Evolutionary conservation across 2,797 vertebrate genomes (phyloP).

Genomic region (Epinephelus malabaricus): DNA sequence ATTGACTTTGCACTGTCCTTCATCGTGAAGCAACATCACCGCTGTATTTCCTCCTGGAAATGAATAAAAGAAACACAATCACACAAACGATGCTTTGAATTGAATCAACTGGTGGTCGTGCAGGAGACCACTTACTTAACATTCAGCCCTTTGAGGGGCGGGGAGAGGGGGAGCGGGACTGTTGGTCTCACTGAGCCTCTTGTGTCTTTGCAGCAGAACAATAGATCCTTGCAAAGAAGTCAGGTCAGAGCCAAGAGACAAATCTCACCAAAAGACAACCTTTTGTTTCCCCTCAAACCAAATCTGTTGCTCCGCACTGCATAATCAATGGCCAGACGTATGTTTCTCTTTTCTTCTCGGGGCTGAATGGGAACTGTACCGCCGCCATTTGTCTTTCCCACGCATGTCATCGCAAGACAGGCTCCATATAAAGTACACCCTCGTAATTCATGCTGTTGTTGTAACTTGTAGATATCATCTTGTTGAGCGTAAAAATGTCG

Average conservation of each 20-base stretch:
- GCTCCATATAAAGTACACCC: slow-evolving; percentile 15
- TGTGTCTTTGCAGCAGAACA: slow-evolving; percentile 69
- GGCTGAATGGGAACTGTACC: slow-evolving; percentile 65
- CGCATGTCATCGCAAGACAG: slow-evolving; percentile 58
- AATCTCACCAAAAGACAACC: slow-evolving; percentile 70
- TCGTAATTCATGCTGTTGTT: slow-evolving; percentile 40
- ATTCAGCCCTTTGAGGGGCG: slow-evolving; percentile 48
- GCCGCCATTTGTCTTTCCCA: slow-evolving; percentile 72
- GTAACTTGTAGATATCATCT: slow-evolving; percentile 42
- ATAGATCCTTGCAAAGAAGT: slow-evolving; percentile 69
- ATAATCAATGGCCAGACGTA: slow-evolving; percentile 78
- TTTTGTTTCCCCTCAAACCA: slow-evolving; percentile 70
- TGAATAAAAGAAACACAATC: slow-evolving; percentile 28
- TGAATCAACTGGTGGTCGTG: slow-evolving; percentile 51
- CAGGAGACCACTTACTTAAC: slow-evolving; percentile 60
- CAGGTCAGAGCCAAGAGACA: slow-evolving; percentile 72
- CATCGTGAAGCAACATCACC: slow-evolving; percentile 1
- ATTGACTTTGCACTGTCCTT: slow-evolving; percentile 8
- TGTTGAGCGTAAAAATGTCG: slow-evolving; percentile 31
- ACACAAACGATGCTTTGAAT: slow-evolving; percentile 33
- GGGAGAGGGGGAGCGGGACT: not conserved
- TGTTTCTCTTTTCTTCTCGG: slow-evolving; percentile 41
- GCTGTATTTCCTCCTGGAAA: slow-evolving; percentile 4
- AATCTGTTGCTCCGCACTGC: slow-evolving; percentile 62
- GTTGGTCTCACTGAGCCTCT: slow-evolving; percentile 47